Conservation (phyloP, 2,113 vertebrate species). For the Oreochromis tanganicae region DNA sequence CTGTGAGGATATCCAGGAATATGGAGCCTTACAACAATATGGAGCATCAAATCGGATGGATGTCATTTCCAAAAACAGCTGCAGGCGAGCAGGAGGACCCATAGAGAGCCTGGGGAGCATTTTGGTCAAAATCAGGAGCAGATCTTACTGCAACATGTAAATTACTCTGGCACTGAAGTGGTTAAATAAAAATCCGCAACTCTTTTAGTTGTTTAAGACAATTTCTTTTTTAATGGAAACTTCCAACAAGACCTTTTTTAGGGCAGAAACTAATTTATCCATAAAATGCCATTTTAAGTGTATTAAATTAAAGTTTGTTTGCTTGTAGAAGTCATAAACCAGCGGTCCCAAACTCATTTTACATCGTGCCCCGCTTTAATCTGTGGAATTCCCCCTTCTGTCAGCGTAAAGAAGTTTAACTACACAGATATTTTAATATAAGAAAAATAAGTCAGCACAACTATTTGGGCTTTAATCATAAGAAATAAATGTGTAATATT, state of each 20-base stretch:
- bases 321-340: neutral
- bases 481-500: neutral
- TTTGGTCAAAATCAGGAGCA: neutral
- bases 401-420: neutral
- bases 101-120: neutral
- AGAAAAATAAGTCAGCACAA: neutral
- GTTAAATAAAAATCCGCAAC: neutral
- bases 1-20: slow-evolving; percentile 60
- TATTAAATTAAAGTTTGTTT: neutral
- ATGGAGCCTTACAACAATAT: slow-evolving; percentile 21
- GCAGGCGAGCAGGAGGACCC: neutral
- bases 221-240: neutral
- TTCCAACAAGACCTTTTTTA: neutral
- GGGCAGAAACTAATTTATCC: neutral
- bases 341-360: neutral
- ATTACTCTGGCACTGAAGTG: neutral
- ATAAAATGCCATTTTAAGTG: neutral
- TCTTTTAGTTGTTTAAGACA: neutral
- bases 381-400: neutral
- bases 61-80: slow-evolving; percentile 33
- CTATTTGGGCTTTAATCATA: neutral
- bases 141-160: neutral
- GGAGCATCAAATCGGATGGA: slow-evolving; percentile 9
- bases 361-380: neutral
- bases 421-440: neutral